These are phyloP conservation scores for Lynx canadensis DNA, from an alignment of 2,113 vertebrate species.

Conservation along the genomic window DNA sequence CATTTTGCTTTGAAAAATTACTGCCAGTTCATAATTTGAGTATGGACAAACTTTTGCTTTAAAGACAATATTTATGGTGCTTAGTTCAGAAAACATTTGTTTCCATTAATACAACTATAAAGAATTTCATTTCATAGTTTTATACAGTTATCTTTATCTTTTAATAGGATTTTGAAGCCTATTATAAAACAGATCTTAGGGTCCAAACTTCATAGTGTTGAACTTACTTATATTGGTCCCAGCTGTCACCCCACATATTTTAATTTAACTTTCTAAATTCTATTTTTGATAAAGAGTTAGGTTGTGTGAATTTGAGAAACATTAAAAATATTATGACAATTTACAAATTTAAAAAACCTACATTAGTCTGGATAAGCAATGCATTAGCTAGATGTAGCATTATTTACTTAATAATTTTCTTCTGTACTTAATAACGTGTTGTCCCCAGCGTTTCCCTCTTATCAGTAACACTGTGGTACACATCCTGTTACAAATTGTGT, in stretches of 20 bases:
- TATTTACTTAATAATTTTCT: background rate
- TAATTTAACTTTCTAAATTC: slow-evolving; percentile 86
- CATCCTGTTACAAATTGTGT: background rate
- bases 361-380: background rate
- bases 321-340: slow-evolving; percentile 63
- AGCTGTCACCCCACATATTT: slow-evolving; percentile 86
- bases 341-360: slow-evolving; percentile 75
- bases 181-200: slow-evolving; percentile 91
- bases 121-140: slow-evolving; percentile 78
- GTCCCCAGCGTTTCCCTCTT: background rate
- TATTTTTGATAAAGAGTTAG: slow-evolving; percentile 85
- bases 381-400: background rate
- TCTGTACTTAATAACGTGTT: background rate
- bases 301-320: slow-evolving; percentile 74
- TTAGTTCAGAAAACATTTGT: slow-evolving; percentile 42
- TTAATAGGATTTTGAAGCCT: slow-evolving; percentile 86
- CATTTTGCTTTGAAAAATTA: slow-evolving; percentile 55
- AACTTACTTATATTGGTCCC: slow-evolving; percentile 77
- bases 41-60: background rate
- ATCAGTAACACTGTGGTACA: background rate
- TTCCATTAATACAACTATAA: slow-evolving; percentile 50
- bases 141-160: slow-evolving; percentile 84
- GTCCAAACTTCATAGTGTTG: slow-evolving; percentile 85
- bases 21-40: slow-evolving; percentile 19
- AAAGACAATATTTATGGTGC: slow-evolving; percentile 52